A percentile compares a stretch with the other conserved stretches of the same genome.
Conservation (phyloP, 2,797 vertebrate genomes). For the Microchirus variegatus region DNA sequence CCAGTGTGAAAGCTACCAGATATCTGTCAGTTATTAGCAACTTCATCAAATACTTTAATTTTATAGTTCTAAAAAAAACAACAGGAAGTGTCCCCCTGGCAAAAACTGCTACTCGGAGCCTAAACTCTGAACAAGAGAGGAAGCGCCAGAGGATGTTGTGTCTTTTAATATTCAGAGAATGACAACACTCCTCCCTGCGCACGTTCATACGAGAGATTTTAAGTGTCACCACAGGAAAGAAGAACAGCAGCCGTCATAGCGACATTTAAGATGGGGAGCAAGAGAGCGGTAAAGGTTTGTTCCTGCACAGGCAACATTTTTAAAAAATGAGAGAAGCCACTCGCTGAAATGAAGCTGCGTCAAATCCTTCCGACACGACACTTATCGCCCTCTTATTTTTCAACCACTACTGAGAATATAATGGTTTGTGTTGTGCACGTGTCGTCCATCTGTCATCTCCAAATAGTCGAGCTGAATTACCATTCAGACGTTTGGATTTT, state of each 20-base stretch:
- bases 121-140: constrained; percentile 19
- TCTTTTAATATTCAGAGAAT: constrained; percentile 44
- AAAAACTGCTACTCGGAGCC: constrained; percentile 21
- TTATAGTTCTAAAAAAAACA: constrained; percentile 7
- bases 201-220: constrained; percentile 28
- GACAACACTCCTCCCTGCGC: constrained; percentile 30
- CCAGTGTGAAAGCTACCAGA: too few species aligned
- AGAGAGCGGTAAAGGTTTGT: constrained; percentile 15
- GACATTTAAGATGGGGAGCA: constrained; percentile 19
- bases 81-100: constrained; percentile 4
- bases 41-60: constrained; percentile 12
- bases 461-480: too few species aligned
- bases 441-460: background rate
- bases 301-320: constrained; percentile 12
- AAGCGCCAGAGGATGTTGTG: constrained; percentile 36
- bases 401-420: constrained; percentile 20
- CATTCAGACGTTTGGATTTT: too few species aligned
- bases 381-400: constrained; percentile 27
- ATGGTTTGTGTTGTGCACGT: constrained; percentile 2
- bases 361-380: constrained; percentile 28
- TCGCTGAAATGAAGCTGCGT: background rate
- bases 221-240: constrained; percentile 48
- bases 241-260: constrained; percentile 21
- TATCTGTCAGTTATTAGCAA: constrained; percentile 1
- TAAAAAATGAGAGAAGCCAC: background rate